Percentiles rank a stretch among this genome's conserved stretches.
Conservation (phyloP, 1,140 invertebrate species). For the Drosophila baimaii region DNA sequence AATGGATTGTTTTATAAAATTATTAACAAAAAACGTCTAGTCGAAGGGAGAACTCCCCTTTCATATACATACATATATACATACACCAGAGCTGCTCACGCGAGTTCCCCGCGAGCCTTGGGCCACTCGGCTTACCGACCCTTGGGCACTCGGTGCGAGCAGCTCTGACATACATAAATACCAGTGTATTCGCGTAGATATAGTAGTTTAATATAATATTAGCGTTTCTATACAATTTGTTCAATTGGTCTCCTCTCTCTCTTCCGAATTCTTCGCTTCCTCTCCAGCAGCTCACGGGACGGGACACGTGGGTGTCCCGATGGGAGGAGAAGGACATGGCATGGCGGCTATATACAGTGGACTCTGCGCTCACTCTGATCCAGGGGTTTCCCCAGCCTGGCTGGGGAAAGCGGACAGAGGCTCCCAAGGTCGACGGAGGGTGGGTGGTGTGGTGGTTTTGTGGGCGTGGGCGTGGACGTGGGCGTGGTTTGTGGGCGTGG, state of each 20-base stretch:
- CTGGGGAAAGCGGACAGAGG: conserved; percentile 66
- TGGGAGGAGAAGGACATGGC: conserved; percentile 11
- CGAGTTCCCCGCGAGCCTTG: neutral
- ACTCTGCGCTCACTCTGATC: conserved; percentile 52
- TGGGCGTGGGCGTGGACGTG: conserved; percentile 7
- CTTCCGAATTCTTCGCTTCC: conserved; percentile 9
- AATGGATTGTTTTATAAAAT: conserved; percentile 55
- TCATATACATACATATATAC: conserved; percentile 25
- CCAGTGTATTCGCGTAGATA: conserved; percentile 45
- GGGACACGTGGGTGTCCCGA: conserved; percentile 6
- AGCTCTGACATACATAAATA: conserved; percentile 29
- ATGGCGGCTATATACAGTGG: conserved; percentile 72
- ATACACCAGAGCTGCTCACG: neutral
- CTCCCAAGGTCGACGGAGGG: conserved; percentile 17
- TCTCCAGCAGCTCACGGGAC: conserved; percentile 38
- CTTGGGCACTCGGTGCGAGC: neutral
- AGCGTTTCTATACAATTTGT: conserved; percentile 78
- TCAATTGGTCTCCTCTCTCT: conserved; percentile 50
- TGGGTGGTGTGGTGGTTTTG: conserved; percentile 9
- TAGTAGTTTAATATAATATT: conserved; percentile 57
- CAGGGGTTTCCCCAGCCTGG: conserved; percentile 68
- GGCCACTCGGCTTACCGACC: neutral
- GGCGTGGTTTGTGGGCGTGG: conserved; percentile 49
- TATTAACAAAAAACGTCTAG: conserved; percentile 69
- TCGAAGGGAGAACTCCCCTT: conserved; percentile 44